Evolutionary conservation across 2,888 invertebrate species (phyloP), one percentile per base, ranked within the genome.

Genomic region (Caenorhabditis japonica): DNA sequence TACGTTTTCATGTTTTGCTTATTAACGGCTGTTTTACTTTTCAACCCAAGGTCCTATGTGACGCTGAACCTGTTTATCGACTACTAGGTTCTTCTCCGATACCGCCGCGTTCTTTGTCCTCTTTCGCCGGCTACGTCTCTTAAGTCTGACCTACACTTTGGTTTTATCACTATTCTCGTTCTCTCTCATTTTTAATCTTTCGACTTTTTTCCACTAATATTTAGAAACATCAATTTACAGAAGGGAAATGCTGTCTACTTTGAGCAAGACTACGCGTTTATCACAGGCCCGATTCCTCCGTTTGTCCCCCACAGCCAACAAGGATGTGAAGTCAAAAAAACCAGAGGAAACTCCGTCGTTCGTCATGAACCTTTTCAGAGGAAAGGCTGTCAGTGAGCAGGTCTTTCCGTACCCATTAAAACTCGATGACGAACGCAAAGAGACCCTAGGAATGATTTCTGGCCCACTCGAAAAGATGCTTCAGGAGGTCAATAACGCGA

Each of bases 391-490:
- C 44, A 77, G 39, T 52, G 75, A 71, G 21, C 83, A 70, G 53
- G 92, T 95, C 59, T 96, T 97, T 89, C 99, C 99, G 19, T 99
- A 91, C 89, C 99, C 97, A 10, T 92, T 95, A 83, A 89, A 89
- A 25, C 89, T 99, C 62, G 91, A 89, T 70, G 91, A 91, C 27
- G 97, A 99, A 66, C 94, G 95, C 88, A 91, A 91, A 60, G 95
- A 96, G 86, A 93, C 92, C 51, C 89, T 95, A 27, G 90, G 81
- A 49, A 84, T 87, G 85, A 78, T 86, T 44, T 59, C 84, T 53
- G 74, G 66, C 2, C 85, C 85, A 33, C 80, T 83, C 1, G 77
- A 84, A 46, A 87, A 86, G 68, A 85, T 87, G 74, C 77, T 86
- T 21, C 56, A 64, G 23, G 85, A 85, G 58, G 84, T 86, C 46